Conservation (phyloP, 2,797 vertebrate genomes). For the Chrosomus eos region DNA sequence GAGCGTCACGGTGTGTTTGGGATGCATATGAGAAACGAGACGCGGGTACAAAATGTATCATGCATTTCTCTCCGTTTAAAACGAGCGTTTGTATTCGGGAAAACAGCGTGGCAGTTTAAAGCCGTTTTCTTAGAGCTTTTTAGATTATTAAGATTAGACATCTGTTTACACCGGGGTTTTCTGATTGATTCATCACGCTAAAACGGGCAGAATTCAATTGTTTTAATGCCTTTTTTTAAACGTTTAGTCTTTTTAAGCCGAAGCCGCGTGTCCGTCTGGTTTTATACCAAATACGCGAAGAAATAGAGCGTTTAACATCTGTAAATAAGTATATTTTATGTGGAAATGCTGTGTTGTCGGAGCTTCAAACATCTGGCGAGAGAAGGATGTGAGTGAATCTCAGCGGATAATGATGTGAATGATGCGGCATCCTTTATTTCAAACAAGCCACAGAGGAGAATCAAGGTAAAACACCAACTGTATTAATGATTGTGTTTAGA, state of each 20-base stretch:
- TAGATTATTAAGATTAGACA: background rate
- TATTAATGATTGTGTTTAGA: background rate
- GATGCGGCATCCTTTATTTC: background rate
- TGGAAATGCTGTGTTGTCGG: background rate
- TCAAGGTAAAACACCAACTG: slow-evolving; percentile 8
- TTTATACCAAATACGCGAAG: background rate
- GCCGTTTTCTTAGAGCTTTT: background rate
- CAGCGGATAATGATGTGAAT: background rate
- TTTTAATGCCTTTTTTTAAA: background rate
- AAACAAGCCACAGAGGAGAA: background rate
- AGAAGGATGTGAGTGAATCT: background rate
- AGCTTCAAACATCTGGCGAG: slow-evolving; percentile 32
- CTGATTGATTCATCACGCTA: background rate
- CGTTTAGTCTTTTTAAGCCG: background rate
- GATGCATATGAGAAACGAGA: background rate
- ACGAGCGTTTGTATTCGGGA: background rate
- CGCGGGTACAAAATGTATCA: slow-evolving; percentile 26
- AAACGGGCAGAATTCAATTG: background rate
- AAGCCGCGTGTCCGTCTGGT: background rate
- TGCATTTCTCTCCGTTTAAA: background rate
- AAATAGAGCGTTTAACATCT: background rate
- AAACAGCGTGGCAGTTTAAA: background rate
- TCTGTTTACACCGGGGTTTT: background rate
- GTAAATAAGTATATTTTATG: background rate
- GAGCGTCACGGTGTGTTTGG: slow-evolving; percentile 18